Evolutionary conservation across 2,888 invertebrate genomes (phyloP).

Genomic region (Lasioglossum malachurum): DNA sequence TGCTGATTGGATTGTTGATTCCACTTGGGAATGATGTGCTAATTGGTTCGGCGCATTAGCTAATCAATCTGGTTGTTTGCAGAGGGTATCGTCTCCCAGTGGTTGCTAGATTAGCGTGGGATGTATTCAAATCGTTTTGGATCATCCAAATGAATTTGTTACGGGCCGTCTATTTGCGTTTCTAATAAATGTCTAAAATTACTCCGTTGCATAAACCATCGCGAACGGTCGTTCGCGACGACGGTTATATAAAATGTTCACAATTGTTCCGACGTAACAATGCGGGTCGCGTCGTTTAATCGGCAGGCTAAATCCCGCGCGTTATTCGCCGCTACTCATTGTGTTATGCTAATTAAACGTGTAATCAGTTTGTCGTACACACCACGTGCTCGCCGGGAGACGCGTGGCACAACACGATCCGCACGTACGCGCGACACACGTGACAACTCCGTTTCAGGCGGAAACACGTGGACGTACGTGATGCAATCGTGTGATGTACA

Average conservation of each 20-base stretch:
- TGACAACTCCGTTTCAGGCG: constrained; percentile 53
- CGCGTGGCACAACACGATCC: constrained; percentile 48
- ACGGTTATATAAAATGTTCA: neutral
- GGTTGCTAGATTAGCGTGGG: neutral
- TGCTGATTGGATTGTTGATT: neutral
- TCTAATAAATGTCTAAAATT: neutral
- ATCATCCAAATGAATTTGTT: too few species aligned
- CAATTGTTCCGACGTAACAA: neutral
- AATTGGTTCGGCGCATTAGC: neutral
- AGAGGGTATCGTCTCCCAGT: neutral
- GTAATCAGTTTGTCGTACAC: constrained; percentile 54
- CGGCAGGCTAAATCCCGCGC: constrained; percentile 24
- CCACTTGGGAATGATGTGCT: neutral
- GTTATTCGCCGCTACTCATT: constrained; percentile 41
- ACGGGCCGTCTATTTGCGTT: neutral
- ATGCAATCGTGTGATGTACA: constrained; percentile 17
- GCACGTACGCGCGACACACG: constrained; percentile 49
- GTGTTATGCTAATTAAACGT: constrained; percentile 61
- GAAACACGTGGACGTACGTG: constrained; percentile 49
- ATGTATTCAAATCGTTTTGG: too few species aligned
- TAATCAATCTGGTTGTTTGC: neutral
- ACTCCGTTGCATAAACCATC: neutral
- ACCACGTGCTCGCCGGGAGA: constrained; percentile 46
- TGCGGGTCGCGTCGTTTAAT: constrained; percentile 15
- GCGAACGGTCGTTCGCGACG: neutral